phyloP scores from a whole-genome alignment of 2,113 vertebrate species.

The Neofelis nebulosa region DNA sequence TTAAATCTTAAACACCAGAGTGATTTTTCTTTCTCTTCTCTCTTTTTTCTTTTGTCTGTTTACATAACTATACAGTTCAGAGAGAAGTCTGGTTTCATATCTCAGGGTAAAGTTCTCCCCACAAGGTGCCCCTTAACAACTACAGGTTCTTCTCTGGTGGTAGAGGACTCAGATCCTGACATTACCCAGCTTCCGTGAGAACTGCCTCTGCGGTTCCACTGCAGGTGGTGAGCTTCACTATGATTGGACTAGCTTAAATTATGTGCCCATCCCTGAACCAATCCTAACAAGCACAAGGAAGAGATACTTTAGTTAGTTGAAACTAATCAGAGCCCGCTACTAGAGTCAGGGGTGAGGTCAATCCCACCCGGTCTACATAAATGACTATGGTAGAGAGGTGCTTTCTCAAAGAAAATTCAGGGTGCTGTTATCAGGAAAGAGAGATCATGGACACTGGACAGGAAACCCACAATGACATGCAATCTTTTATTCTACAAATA shows the following conservation, averaged over 20 bases:
- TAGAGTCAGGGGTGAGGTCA: not conserved
- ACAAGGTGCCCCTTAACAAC: not conserved
- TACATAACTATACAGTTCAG: not conserved
- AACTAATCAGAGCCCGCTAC: not conserved
- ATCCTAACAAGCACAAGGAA: not conserved
- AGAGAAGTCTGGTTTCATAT: not conserved
- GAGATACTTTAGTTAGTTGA: not conserved
- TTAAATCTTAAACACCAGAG: not conserved
- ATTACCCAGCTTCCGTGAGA: not conserved
- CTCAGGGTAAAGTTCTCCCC: not conserved
- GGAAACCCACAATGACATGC: not conserved
- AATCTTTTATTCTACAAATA: not conserved
- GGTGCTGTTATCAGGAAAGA: not conserved
- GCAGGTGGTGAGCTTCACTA: not conserved
- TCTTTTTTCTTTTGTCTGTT: not conserved
- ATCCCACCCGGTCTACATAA: not conserved
- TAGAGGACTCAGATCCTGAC: not conserved
- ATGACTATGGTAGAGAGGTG: not conserved
- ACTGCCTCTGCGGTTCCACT: not conserved
- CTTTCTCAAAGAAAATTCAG: conserved; percentile 19
- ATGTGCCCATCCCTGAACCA: not conserved
- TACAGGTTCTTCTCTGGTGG: not conserved
- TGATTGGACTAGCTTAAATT: not conserved
- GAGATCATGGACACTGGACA: not conserved
- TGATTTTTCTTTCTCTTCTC: not conserved